Evolutionary conservation across 2,888 invertebrate genomes (phyloP).

Genomic region (Amiota minor): DNA sequence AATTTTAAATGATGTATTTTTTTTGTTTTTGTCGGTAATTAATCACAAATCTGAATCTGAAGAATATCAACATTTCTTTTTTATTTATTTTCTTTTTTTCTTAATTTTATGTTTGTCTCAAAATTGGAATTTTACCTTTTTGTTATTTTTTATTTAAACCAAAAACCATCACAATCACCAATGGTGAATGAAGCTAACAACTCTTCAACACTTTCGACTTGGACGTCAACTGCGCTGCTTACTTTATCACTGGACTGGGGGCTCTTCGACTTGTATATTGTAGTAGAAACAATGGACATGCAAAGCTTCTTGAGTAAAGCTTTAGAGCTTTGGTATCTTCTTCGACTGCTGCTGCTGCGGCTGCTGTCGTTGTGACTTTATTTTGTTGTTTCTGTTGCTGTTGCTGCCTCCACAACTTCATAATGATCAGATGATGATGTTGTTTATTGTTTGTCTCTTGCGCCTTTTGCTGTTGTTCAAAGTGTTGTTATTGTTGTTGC

Average conservation of each 20-base stretch:
- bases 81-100: background rate
- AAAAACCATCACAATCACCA: background rate
- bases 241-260: background rate
- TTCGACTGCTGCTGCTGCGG: background rate
- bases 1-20: background rate
- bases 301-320: background rate
- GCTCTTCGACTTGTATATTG: background rate
- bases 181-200: background rate
- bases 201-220: constrained; percentile 2
- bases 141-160: background rate
- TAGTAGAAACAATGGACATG: constrained; percentile 4
- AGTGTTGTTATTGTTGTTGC: constrained; percentile 34
- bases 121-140: background rate
- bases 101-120: background rate
- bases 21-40: background rate
- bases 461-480: background rate
- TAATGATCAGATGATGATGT: background rate
- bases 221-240: constrained; percentile 2
- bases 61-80: background rate
- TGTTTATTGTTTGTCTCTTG: background rate
- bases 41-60: background rate
- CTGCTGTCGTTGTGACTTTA: constrained; percentile 1
- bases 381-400: background rate
- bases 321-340: background rate
- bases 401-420: constrained; percentile 16